These are phyloP conservation scores for Lottia gigantea DNA, from an alignment of 2,888 invertebrate genomes.

Conservation along the genomic window DNA sequence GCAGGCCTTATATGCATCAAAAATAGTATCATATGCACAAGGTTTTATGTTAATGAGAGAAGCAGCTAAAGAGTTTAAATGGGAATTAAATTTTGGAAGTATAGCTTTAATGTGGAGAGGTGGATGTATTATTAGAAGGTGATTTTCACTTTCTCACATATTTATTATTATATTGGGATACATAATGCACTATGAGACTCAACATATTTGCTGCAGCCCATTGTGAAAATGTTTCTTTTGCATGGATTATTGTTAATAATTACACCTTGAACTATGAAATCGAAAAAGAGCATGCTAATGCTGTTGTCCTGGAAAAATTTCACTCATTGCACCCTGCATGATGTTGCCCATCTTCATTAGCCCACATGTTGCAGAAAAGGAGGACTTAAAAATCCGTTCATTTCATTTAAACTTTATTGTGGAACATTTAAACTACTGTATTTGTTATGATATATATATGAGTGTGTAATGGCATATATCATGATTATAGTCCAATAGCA, in stretches of 20 bases:
- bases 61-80: constrained; percentile 88
- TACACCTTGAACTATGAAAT: not conserved
- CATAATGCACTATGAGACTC: no score
- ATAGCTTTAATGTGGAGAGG: constrained; percentile 99
- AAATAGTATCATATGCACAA: constrained; percentile 98
- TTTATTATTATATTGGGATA: not conserved
- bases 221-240: not conserved
- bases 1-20: constrained; percentile 94
- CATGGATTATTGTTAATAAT: not conserved
- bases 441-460: no score
- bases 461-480: no score
- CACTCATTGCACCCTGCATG: no score
- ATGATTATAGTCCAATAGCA: not conserved
- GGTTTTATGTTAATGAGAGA: constrained; percentile 90
- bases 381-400: no score
- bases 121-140: constrained; percentile 97
- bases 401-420: no score
- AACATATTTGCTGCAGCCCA: no score
- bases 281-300: no score
- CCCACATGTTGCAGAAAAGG: no score
- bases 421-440: no score
- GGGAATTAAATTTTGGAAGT: constrained; percentile 97
- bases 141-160: constrained; percentile 38
- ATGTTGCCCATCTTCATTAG: no score
- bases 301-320: no score